These are phyloP conservation scores for rabbit (Oryctolagus cuniculus) DNA, from an alignment of 2,113 vertebrate species.

Conservation along the genomic window mOryCun1.1 NC_091450.1:48900001-48900500, in stretches of 20 bases:
- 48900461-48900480: too few species aligned
- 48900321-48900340: too few species aligned
- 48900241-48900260: background rate
- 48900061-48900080: background rate
- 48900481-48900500: too few species aligned
- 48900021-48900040: rapidly evolving
- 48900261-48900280: background rate
- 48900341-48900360: too few species aligned
- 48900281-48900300: too few species aligned
- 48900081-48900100: background rate
- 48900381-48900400: too few species aligned
- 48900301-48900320: too few species aligned
- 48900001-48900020: background rate
- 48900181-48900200: background rate
- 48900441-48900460: too few species aligned
- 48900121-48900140: background rate
- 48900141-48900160: background rate
- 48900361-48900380: too few species aligned
- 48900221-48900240: background rate
- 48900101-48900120: background rate
- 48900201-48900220: background rate
- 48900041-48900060: too few species aligned
- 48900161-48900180: background rate
- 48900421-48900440: too few species aligned
- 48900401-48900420: too few species aligned